Evolutionary conservation across 1,140 invertebrate genomes (phyloP).

Genomic region (Calliopsis andreniformis): DNA sequence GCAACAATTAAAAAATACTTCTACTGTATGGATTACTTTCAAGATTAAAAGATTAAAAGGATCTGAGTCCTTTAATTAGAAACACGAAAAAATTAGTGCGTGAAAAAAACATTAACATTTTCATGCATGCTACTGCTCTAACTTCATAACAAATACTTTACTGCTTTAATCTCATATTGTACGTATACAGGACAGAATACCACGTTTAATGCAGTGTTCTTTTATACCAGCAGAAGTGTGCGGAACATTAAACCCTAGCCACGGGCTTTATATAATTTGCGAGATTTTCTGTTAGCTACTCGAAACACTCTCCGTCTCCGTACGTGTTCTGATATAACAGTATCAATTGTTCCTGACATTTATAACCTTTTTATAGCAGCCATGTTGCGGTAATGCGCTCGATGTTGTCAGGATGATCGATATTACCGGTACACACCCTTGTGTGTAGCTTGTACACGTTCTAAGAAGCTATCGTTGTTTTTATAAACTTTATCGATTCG

Average conservation of each 20-base stretch:
- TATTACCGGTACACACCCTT: neutral
- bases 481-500: constrained; percentile 20
- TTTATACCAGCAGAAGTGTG: neutral
- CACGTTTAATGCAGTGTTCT: neutral
- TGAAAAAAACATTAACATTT: too few relatives aligned
- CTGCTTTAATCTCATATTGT: too few relatives aligned
- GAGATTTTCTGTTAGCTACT: neutral
- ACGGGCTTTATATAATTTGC: neutral
- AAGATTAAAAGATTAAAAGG: too few relatives aligned
- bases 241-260: too few relatives aligned
- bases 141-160: too few relatives aligned
- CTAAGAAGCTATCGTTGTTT: constrained; percentile 23
- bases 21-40: too few relatives aligned
- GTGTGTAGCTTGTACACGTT: too few relatives aligned
- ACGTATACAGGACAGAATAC: too few relatives aligned
- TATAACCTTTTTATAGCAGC: constrained; percentile 22
- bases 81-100: too few relatives aligned
- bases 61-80: too few relatives aligned
- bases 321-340: neutral
- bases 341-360: constrained; percentile 29
- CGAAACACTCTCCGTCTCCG: neutral
- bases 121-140: too few relatives aligned
- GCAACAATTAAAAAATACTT: too few relatives aligned
- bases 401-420: constrained; percentile 17
- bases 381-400: neutral